A percentile compares a stretch with the other conserved stretches of the same genome.
Evolutionary conservation across 1,140 invertebrate species (phyloP).

Genomic region (Trigoniulus corallinus): DNA sequence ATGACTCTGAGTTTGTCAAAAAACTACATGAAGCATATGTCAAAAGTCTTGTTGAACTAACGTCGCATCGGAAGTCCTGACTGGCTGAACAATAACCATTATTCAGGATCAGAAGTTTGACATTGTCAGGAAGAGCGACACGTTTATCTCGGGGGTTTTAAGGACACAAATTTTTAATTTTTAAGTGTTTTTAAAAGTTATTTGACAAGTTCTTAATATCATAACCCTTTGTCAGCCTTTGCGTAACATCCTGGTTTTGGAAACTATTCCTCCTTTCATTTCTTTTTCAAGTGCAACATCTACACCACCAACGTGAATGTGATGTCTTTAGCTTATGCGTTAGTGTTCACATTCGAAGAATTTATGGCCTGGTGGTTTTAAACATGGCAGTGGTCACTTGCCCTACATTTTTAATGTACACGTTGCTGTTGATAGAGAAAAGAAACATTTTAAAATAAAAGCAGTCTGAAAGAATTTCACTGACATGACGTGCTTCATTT

Average conservation of each 20-base stretch:
- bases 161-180: not conserved
- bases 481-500: no score
- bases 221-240: no score
- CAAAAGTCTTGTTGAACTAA: not conserved
- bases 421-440: not conserved
- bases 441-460: not conserved
- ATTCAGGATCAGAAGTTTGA: not conserved
- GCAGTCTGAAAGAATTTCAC: not conserved
- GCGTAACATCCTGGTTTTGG: no score
- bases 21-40: slow-evolving; percentile 80
- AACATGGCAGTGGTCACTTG: not conserved
- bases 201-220: not conserved
- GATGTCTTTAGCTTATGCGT: not conserved
- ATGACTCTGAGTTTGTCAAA: slow-evolving; percentile 66
- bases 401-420: not conserved
- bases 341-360: not conserved
- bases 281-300: no score
- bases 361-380: not conserved
- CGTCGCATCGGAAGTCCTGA: not conserved
- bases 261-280: no score
- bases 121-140: not conserved
- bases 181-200: not conserved
- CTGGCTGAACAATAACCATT: not conserved
- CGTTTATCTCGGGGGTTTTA: not conserved
- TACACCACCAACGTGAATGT: no score